Base-by-base conservation (phyloP, 2,113 vertebrate species). In the Orientallactaga bullata region DNA sequence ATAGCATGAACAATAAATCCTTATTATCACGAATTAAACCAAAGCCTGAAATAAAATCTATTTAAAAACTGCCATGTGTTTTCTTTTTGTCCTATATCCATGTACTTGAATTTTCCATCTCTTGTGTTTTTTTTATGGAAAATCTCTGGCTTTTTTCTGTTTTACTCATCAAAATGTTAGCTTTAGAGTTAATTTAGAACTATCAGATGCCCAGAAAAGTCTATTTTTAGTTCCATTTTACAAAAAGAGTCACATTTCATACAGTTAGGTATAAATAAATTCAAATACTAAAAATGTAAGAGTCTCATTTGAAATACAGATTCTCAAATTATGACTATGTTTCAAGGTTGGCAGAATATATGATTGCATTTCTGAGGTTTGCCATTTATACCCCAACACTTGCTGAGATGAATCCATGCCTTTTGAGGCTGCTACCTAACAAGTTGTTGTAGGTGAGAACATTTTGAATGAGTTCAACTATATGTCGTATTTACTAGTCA, bases 211-310 rank as follows among this genome's bases (percentile, higher is more conserved):
- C 90, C 90, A 91, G 81, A 77, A 58, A 35, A 95, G 84, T 87
- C 68, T 95, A 96, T 94, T 96, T 91, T 84, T 92, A 87, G 76
- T 47, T 96, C 51, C 93, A 63, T 83, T 96, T 94, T 84, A 72
- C n/a, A 91, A n/a, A 47, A 76, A 39, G 12, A 97, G 73, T 81
- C 87, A 93, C 73, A 58, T 94, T 91, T 94, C 37, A 60, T 86
- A 77, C 71, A 89, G 66, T 89, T 92, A 93, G 93, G 77, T 78
- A 55, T 92, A 95, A 94, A 96, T 95, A 65, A 89, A 96, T 89
- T 91, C 83, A 91, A 93, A 80, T 65, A 73, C 68, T 78, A 84
- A 91, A 95, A 94, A 90, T 92, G 13, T 88, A 87, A 81, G 79
- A 73, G n/a, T 85, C 47, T 94, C 86, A 91, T 95, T 91, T 91